These are phyloP conservation scores for Hypomesus transpacificus DNA, from an alignment of 2,113 vertebrate species.

Conservation along the genomic window DNA sequence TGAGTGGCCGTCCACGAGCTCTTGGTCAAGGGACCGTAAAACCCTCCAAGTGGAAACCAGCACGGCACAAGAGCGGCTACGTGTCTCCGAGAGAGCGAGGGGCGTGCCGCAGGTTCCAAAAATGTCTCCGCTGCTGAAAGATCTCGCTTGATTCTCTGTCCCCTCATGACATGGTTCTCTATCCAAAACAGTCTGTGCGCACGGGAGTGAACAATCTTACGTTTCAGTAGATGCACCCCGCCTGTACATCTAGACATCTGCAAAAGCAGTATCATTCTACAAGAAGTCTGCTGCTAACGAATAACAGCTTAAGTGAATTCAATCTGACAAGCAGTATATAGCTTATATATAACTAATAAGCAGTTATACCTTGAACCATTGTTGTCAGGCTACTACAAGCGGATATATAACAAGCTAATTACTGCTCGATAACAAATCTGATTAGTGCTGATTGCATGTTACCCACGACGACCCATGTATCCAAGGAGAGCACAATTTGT, in stretches of 20 bases:
- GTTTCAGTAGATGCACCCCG: constrained; percentile 31
- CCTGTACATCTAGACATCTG: constrained; percentile 41
- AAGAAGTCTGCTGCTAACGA: background rate
- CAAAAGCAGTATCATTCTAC: constrained; percentile 52
- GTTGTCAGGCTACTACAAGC: no score
- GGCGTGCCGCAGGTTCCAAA: background rate
- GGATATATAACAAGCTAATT: no score
- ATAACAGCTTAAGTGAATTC: background rate
- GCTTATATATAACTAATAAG: no score
- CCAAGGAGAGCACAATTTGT: no score
- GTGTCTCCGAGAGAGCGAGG: background rate
- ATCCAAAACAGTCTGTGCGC: constrained; percentile 35
- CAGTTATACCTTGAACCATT: no score
- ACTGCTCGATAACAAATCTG: no score
- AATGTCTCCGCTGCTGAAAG: constrained; percentile 7
- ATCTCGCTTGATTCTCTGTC: constrained; percentile 29
- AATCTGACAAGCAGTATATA: background rate
- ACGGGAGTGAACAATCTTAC: constrained; percentile 38
- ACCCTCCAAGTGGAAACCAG: background rate
- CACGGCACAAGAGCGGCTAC: background rate
- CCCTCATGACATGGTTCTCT: constrained; percentile 23
- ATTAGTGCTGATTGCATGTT: no score
- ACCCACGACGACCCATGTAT: no score
- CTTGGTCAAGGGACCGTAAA: background rate
- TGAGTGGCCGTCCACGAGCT: constrained; percentile 27